phyloP scores from a whole-genome alignment of 2,113 vertebrate species.

The Sigmodon hispidus region DNA sequence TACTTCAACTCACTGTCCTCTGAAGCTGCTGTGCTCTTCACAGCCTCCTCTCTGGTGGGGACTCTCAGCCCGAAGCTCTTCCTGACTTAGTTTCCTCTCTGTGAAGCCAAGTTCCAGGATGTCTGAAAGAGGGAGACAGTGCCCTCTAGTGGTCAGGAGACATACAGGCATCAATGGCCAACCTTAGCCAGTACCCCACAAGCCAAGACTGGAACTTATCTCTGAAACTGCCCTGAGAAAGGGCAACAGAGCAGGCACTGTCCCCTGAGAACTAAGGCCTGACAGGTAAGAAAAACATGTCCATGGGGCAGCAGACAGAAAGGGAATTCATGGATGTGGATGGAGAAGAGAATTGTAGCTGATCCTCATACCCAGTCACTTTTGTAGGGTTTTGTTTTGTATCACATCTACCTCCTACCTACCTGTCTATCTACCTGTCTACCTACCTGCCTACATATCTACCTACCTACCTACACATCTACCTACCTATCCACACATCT shows the following conservation, averaged over 20 bases:
- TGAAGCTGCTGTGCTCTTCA: not conserved
- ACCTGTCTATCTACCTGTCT: not conserved
- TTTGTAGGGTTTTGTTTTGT: not conserved
- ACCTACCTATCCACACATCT: not conserved
- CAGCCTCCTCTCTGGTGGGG: not conserved
- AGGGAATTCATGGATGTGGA: not conserved
- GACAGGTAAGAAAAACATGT: not conserved
- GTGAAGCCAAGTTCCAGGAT: not conserved
- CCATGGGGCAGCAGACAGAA: not conserved
- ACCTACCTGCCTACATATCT: too few relatives aligned
- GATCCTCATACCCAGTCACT: not conserved
- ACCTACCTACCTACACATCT: too few relatives aligned
- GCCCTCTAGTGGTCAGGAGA: slow-evolving; percentile 66
- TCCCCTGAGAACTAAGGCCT: not conserved
- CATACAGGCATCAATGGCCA: not conserved
- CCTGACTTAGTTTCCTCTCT: not conserved
- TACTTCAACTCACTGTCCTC: not conserved
- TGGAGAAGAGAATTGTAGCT: not conserved
- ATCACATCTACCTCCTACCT: not conserved
- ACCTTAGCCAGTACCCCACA: not conserved
- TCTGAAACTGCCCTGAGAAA: not conserved
- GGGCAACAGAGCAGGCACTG: not conserved
- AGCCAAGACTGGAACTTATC: not conserved
- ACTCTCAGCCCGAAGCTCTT: not conserved
- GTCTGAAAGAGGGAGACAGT: not conserved